phyloP scores from a whole-genome alignment of 2,797 vertebrate genomes.

The Sebastes hubbsi region DNA sequence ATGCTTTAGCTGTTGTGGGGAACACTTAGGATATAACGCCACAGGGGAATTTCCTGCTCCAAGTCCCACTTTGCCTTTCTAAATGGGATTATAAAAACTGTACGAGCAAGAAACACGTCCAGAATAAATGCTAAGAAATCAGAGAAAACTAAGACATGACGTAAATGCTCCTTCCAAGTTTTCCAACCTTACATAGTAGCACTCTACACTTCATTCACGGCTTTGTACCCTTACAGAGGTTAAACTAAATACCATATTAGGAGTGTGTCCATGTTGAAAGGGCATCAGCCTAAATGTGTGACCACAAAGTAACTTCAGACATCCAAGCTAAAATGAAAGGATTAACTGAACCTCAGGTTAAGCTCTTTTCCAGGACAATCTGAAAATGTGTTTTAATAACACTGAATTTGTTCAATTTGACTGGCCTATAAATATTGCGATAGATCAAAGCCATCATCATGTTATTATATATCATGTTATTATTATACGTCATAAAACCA shows the following conservation, averaged over 20 bases:
- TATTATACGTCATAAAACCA: slow-evolving; percentile 19
- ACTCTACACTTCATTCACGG: neutral
- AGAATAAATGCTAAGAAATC: neutral
- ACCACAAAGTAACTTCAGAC: slow-evolving; percentile 30
- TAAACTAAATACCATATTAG: neutral
- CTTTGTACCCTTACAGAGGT: neutral
- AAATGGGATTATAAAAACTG: neutral
- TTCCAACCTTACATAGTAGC: neutral
- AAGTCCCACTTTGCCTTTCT: slow-evolving; percentile 2
- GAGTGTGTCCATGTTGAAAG: slow-evolving; percentile 27
- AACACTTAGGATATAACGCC: neutral
- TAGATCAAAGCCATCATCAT: slow-evolving; percentile 25
- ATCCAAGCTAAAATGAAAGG: slow-evolving; percentile 42
- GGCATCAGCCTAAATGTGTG: slow-evolving; percentile 20
- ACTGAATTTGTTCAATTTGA: slow-evolving; percentile 25
- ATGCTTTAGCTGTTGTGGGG: neutral
- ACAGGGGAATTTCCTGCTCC: neutral
- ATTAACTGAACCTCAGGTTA: slow-evolving; percentile 31
- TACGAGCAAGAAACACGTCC: neutral
- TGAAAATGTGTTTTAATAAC: slow-evolving; percentile 26
- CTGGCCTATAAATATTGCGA: slow-evolving; percentile 23
- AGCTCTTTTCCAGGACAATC: slow-evolving; percentile 39
- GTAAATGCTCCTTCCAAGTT: neutral
- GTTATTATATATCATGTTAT: slow-evolving; percentile 34
- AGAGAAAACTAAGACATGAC: neutral